These are phyloP conservation scores for Volucella zonaria DNA, from an alignment of 2,888 invertebrate genomes.

Conservation along the genomic window DNA sequence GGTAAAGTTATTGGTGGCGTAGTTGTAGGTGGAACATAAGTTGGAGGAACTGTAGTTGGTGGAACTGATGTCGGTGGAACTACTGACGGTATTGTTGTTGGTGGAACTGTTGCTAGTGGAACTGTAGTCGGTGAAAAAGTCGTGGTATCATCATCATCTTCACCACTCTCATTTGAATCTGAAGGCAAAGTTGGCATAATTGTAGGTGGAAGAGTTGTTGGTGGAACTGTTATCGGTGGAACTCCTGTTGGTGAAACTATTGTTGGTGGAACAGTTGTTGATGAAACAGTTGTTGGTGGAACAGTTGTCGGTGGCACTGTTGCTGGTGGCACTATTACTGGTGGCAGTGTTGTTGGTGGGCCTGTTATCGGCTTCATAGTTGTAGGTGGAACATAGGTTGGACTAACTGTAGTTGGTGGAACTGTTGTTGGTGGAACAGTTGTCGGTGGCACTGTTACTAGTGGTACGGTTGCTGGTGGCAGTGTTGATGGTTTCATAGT, in stretches of 20 bases:
- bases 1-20: neutral
- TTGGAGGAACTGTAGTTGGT: too few relatives aligned
- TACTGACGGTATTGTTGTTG: neutral
- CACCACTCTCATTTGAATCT: too few relatives aligned
- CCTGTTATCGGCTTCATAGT: too few relatives aligned
- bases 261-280: slow-evolving; percentile 47
- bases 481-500: neutral
- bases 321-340: neutral
- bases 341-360: neutral
- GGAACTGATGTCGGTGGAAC: neutral
- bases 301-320: neutral
- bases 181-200: too few relatives aligned
- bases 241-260: neutral
- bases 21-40: neutral
- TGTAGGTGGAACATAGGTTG: neutral
- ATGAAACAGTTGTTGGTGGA: neutral
- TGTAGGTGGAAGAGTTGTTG: neutral
- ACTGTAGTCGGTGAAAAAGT: too few relatives aligned
- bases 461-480: neutral
- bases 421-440: neutral
- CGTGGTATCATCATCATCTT: too few relatives aligned
- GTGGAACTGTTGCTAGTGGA: too few relatives aligned
- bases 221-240: slow-evolving; percentile 21
- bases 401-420: neutral
- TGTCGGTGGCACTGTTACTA: neutral